Percentiles rank a stretch among this genome's conserved stretches.
Conservation (phyloP, 2,113 vertebrate genomes). For the Heptranchias perlo region DNA sequence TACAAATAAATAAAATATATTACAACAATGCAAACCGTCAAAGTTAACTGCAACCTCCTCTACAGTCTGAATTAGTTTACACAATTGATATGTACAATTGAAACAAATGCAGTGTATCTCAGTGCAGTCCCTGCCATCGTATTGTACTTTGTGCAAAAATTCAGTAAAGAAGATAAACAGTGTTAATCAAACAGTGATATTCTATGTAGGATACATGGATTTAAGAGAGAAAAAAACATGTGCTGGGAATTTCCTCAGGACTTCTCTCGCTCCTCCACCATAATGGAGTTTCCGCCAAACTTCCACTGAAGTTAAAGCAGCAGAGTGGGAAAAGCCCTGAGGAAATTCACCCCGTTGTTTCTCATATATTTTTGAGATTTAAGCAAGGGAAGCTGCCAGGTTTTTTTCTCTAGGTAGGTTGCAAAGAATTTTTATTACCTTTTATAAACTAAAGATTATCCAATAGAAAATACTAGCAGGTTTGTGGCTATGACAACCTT, state of each 20-base stretch:
- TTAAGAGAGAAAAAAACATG: not conserved
- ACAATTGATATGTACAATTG: too few species aligned
- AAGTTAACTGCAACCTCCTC: too few species aligned
- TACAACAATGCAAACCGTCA: too few species aligned
- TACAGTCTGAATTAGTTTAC: too few species aligned
- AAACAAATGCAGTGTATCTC: too few species aligned
- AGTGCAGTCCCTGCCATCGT: too few species aligned
- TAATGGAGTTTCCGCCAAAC: not conserved
- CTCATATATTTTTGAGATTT: not conserved
- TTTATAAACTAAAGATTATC: conserved; percentile 6
- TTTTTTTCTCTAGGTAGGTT: not conserved
- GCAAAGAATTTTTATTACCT: not conserved
- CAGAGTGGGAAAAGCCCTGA: not conserved
- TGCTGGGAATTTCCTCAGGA: not conserved
- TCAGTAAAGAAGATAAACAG: too few species aligned
- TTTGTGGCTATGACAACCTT: conserved; percentile 7
- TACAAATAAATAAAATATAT: too few species aligned
- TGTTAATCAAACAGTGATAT: too few species aligned
- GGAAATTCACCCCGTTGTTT: not conserved
- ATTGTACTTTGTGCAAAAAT: too few species aligned
- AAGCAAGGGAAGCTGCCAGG: not conserved
- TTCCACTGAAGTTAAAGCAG: not conserved
- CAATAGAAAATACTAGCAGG: not conserved
- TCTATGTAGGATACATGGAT: not conserved
- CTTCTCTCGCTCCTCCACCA: not conserved